phyloP scores from a whole-genome alignment of 2,888 invertebrate species.

The Lasioglossum calceatum region DNA sequence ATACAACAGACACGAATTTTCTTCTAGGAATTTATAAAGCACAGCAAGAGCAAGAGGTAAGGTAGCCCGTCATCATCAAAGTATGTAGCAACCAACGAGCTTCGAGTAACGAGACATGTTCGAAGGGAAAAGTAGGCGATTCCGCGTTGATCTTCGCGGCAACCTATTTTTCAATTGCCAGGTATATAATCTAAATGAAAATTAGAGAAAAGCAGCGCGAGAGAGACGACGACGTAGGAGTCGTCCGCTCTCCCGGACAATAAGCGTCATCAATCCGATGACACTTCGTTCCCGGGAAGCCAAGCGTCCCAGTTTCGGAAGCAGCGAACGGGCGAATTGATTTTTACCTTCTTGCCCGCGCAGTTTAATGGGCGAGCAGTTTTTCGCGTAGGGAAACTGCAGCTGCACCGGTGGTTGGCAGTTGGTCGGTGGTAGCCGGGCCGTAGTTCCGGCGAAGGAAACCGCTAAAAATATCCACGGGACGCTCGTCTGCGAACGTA shows the following conservation, averaged over 20 bases:
- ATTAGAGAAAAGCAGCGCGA: neutral
- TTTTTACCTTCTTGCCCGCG: conserved; percentile 54
- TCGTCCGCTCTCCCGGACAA: conserved; percentile 1
- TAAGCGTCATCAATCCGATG: conserved; percentile 24
- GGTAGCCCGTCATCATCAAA: neutral
- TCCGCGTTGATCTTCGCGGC: neutral
- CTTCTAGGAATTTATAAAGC: neutral
- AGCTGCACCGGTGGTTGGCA: conserved; percentile 1
- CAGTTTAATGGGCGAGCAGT: conserved; percentile 42
- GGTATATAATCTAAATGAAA: neutral
- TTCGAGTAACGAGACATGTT: neutral
- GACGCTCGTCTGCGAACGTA: neutral
- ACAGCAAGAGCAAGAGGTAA: neutral
- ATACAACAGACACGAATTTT: neutral
- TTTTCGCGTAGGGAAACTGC: conserved; percentile 32
- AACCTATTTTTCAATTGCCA: neutral
- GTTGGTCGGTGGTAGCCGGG: neutral
- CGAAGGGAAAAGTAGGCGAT: neutral
- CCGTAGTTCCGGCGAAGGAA: conserved; percentile 5
- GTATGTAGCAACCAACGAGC: neutral
- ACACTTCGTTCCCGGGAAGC: conserved; percentile 18
- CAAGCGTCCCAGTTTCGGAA: conserved; percentile 46
- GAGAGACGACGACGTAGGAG: neutral
- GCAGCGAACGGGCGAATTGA: conserved; percentile 49
- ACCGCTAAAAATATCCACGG: conserved; percentile 28